A percentile compares a stretch with the other conserved stretches of the same genome.
Conservation (phyloP, 2,113 vertebrate species). For the Ammodramus savannarum region DNA sequence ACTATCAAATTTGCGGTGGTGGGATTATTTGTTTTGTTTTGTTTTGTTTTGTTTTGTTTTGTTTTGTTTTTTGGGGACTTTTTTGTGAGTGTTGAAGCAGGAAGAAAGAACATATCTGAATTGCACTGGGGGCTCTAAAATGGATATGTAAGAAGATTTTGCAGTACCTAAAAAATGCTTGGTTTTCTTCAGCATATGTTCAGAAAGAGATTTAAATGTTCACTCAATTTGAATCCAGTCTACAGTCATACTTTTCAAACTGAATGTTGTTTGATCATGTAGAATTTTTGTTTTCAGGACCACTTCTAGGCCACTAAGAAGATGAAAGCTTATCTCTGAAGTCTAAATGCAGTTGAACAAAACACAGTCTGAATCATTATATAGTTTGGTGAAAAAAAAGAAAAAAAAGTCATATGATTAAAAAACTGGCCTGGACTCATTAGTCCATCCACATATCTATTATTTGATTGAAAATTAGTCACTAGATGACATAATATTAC, state of each 20-base stretch:
- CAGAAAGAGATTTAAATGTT: background rate
- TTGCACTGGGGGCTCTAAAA: background rate
- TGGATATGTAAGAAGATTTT: background rate
- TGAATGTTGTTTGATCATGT: background rate
- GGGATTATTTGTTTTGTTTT: too few relatives aligned
- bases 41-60: too few relatives aligned
- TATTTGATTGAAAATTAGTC: background rate
- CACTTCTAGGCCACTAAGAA: background rate
- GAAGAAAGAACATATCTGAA: background rate
- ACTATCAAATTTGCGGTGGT: background rate
- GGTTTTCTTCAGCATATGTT: background rate
- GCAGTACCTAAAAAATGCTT: background rate
- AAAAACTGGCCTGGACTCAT: background rate
- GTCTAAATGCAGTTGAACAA: background rate
- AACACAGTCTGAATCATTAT: background rate
- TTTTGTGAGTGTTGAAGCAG: background rate
- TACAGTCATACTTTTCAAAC: background rate
- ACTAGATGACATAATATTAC: background rate
- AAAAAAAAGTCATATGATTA: background rate
- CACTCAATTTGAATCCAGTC: background rate
- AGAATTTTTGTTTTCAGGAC: background rate
- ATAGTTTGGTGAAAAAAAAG: background rate
- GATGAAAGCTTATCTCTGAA: background rate
- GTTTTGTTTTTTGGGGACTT: background rate
- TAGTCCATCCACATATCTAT: background rate